phyloP scores from a whole-genome alignment of 2,888 invertebrate species.

The Deroplatys truncata region DNA sequence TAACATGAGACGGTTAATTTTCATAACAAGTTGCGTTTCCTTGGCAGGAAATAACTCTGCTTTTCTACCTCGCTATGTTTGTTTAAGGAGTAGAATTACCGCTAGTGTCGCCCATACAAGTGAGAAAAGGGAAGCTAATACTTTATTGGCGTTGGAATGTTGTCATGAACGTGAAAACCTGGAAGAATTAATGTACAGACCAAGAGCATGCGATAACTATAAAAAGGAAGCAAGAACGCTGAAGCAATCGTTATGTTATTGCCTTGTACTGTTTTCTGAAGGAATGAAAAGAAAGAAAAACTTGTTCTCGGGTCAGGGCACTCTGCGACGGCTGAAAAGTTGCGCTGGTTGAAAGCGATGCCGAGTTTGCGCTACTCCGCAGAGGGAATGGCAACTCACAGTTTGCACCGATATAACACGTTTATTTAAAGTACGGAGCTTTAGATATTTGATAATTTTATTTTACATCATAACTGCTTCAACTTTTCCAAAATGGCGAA shows the following conservation, averaged over 20 bases:
- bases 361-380: neutral
- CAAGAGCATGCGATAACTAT: conserved; percentile 3
- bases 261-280: conserved; percentile 1
- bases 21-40: neutral
- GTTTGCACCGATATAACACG: too few relatives aligned
- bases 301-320: conserved; percentile 13
- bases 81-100: neutral
- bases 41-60: neutral
- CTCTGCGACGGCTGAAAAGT: neutral
- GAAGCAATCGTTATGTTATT: conserved; percentile 7
- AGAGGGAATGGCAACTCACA: neutral
- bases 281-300: conserved; percentile 2
- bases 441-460: too few relatives aligned
- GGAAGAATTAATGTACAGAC: neutral
- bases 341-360: neutral
- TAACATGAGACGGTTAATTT: neutral
- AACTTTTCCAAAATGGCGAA: too few relatives aligned
- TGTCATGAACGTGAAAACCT: conserved; percentile 1
- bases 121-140: conserved; percentile 10
- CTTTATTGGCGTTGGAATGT: conserved; percentile 4
- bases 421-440: too few relatives aligned
- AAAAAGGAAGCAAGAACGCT: neutral
- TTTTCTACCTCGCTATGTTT: neutral
- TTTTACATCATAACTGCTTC: too few relatives aligned
- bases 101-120: neutral